Conservation (phyloP, 2,113 vertebrate species). For the Hydrochoerus hydrochaeris region DNA sequence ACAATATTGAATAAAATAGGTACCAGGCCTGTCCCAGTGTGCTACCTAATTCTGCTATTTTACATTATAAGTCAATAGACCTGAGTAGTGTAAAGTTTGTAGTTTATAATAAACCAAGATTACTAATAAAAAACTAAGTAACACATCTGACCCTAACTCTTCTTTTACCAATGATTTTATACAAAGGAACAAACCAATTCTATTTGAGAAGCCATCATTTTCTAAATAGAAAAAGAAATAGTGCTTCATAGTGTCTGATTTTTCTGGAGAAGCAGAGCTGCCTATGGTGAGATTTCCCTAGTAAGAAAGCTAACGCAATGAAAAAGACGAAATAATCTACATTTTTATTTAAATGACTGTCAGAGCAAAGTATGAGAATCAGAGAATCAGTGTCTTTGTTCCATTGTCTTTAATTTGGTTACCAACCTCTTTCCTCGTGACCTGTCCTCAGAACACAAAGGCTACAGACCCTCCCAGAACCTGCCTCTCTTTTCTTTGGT, state of each 20-base stretch:
- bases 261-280: too few relatives aligned
- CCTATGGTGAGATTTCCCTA: neutral
- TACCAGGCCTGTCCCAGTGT: conserved; percentile 36
- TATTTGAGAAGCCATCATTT: conserved; percentile 17
- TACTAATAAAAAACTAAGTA: neutral
- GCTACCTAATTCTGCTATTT: conserved; percentile 71
- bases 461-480: neutral
- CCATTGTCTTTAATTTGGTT: conserved; percentile 13
- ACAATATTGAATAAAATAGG: conserved; percentile 47
- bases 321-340: neutral
- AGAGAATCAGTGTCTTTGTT: neutral
- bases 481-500: neutral
- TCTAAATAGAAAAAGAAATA: neutral
- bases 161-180: neutral
- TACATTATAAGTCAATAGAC: conserved; percentile 49
- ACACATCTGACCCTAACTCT: neutral
- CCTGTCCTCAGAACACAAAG: neutral
- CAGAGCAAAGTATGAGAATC: neutral
- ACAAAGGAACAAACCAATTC: neutral
- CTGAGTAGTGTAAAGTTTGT: conserved; percentile 9
- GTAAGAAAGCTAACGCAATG: neutral
- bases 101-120: neutral
- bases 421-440: neutral
- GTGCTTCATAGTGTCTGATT: too few relatives aligned
- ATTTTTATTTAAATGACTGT: conserved; percentile 33